Conservation (phyloP, 2,888 invertebrate species). For the Agonum fuliginosum region DNA sequence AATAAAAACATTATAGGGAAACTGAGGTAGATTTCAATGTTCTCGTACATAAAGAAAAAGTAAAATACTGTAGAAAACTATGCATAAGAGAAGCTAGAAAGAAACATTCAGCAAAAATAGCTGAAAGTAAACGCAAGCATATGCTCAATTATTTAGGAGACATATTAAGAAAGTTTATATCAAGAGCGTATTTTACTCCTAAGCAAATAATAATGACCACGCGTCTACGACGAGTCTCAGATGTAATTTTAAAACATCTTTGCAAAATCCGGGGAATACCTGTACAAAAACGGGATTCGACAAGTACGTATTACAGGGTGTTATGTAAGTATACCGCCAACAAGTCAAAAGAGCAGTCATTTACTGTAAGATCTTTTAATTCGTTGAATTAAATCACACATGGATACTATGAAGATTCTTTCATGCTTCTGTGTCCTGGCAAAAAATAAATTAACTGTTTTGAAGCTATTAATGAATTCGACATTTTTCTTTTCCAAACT, state of each 20-base stretch:
- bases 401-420: no score
- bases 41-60: constrained; percentile 65
- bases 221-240: constrained; percentile 76
- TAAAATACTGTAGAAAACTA: constrained; percentile 52
- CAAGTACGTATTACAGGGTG: constrained; percentile 41
- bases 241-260: constrained; percentile 76
- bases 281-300: constrained; percentile 78
- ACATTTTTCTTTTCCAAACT: no score
- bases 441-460: no score
- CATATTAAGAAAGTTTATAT: constrained; percentile 66
- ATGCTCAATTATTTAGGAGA: constrained; percentile 61
- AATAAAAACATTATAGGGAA: constrained; percentile 70
- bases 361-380: no score
- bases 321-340: no score
- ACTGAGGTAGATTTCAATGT: constrained; percentile 77
- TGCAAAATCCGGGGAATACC: constrained; percentile 88
- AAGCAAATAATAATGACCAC: constrained; percentile 76
- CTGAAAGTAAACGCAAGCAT: constrained; percentile 62
- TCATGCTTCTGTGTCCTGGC: no score
- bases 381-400: no score
- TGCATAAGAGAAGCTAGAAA: constrained; percentile 64
- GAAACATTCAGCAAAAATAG: constrained; percentile 60
- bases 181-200: constrained; percentile 67
- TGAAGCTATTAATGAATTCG: no score
- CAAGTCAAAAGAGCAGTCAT: no score